Percentiles rank a stretch among this genome's conserved stretches.
These are phyloP conservation scores for Sigmodon hispidus DNA, from an alignment of 2,113 vertebrate genomes.

Conservation along the genomic window DNA sequence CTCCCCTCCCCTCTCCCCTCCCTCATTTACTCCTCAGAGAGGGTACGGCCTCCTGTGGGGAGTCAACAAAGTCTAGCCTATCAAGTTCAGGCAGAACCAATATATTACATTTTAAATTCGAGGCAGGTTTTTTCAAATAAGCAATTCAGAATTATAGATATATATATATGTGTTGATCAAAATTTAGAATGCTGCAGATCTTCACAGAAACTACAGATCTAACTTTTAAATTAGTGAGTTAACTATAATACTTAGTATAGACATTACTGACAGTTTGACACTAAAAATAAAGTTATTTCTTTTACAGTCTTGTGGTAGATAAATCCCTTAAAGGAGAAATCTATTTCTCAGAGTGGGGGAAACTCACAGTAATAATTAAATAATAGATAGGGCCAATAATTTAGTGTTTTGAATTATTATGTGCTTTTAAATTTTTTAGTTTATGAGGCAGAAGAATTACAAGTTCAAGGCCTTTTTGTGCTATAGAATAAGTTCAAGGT, in stretches of 20 bases:
- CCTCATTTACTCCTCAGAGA: too few relatives aligned
- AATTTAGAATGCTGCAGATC: background rate
- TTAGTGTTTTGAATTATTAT: background rate
- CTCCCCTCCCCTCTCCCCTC: too few relatives aligned
- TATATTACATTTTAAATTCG: slow-evolving; percentile 46
- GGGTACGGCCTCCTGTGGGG: too few relatives aligned
- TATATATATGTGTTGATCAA: background rate
- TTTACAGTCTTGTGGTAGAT: background rate
- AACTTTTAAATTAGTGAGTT: background rate
- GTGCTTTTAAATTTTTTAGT: background rate
- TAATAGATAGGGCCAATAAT: background rate
- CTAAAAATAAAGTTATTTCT: background rate
- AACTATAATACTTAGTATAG: background rate
- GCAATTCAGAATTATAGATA: background rate
- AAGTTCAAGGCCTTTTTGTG: background rate
- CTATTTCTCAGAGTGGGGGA: background rate
- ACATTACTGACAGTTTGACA: background rate
- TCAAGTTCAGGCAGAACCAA: too few relatives aligned
- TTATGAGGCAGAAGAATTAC: background rate
- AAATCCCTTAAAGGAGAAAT: background rate
- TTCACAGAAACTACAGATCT: background rate
- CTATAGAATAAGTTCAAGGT: background rate
- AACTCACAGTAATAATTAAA: background rate
- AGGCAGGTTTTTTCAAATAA: background rate
- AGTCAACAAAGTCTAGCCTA: too few relatives aligned